Conservation (phyloP, 2,797 vertebrate genomes). For the Macropodus opercularis region DNA sequence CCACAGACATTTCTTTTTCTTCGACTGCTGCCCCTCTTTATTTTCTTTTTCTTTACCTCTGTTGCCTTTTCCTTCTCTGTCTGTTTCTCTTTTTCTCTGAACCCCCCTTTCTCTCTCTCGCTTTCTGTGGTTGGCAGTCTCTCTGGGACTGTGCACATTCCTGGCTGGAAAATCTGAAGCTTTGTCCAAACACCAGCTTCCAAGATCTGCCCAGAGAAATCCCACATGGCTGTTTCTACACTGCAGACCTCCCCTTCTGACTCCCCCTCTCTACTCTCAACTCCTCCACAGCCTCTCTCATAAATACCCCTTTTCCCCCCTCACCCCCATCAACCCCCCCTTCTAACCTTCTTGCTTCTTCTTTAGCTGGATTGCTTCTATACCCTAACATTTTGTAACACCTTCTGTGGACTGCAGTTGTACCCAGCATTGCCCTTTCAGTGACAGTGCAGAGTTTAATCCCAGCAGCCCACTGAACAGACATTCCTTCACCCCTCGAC, state of each 20-base stretch:
- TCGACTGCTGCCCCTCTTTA: slow-evolving; percentile 23
- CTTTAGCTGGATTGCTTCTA: slow-evolving; percentile 32
- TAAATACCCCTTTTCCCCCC: slow-evolving; percentile 9
- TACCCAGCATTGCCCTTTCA: slow-evolving; percentile 39
- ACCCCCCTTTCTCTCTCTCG: slow-evolving; percentile 15
- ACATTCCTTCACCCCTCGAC: slow-evolving; percentile 76
- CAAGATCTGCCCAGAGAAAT: slow-evolving; percentile 85
- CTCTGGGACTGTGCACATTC: slow-evolving; percentile 85
- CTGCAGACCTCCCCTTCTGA: slow-evolving; percentile 63
- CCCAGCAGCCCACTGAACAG: slow-evolving; percentile 76
- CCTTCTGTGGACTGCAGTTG: slow-evolving; percentile 20
- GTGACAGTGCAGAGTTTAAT: slow-evolving; percentile 64
- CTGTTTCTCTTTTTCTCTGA: slow-evolving; percentile 16
- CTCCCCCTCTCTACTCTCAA: slow-evolving; percentile 29
- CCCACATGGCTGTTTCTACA: slow-evolving; percentile 81
- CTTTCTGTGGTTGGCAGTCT: slow-evolving; percentile 83
- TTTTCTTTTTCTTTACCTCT: slow-evolving; percentile 53
- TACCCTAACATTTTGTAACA: slow-evolving; percentile 1
- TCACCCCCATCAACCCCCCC: slow-evolving; percentile 45
- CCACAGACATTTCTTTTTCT: slow-evolving; percentile 58
- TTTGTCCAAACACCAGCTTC: slow-evolving; percentile 87
- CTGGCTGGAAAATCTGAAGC: slow-evolving; percentile 86
- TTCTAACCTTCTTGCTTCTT: slow-evolving; percentile 39
- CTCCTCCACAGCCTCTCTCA: slow-evolving; percentile 52
- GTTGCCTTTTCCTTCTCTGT: slow-evolving; percentile 34